Conservation (phyloP, 1,140 invertebrate species). For the Orussus abietinus region DNA sequence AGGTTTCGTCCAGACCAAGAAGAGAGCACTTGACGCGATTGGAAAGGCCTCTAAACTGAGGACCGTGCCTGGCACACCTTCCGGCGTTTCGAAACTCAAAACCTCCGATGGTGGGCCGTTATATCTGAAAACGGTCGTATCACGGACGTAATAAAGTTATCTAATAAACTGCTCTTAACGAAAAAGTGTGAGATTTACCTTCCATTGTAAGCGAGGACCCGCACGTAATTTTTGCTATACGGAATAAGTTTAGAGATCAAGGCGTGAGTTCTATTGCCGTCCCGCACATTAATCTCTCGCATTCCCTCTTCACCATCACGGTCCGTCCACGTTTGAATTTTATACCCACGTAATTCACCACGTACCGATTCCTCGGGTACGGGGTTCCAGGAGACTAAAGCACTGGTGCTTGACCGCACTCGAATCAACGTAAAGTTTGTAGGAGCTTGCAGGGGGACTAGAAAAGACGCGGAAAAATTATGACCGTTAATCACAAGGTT, state of each 20-base stretch:
- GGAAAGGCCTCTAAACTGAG: slow-evolving; percentile 77
- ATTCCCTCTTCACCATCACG: slow-evolving; percentile 68
- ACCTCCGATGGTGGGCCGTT: slow-evolving; percentile 85
- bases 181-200: slow-evolving; percentile 35
- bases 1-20: slow-evolving; percentile 88
- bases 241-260: slow-evolving; percentile 86
- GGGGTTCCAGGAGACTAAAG: slow-evolving; percentile 79
- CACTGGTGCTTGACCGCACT: slow-evolving; percentile 70
- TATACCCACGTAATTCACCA: slow-evolving; percentile 94
- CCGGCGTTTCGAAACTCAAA: slow-evolving; percentile 82
- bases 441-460: slow-evolving; percentile 74
- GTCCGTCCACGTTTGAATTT: slow-evolving; percentile 94
- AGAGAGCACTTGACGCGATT: slow-evolving; percentile 83
- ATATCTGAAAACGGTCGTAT: slow-evolving; percentile 57
- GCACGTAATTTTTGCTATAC: slow-evolving; percentile 83
- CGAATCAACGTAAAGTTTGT: slow-evolving; percentile 77
- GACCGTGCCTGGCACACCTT: slow-evolving; percentile 90
- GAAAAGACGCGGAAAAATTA: slow-evolving; percentile 23
- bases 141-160: slow-evolving; percentile 9
- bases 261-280: slow-evolving; percentile 65
- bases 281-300: slow-evolving; percentile 76
- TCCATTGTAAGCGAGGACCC: slow-evolving; percentile 88
- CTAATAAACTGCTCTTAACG: not conserved
- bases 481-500: slow-evolving; percentile 4
- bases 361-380: slow-evolving; percentile 71